phyloP scores from a whole-genome alignment of 1,140 invertebrate genomes.

The Drosophila ercepeae region DNA sequence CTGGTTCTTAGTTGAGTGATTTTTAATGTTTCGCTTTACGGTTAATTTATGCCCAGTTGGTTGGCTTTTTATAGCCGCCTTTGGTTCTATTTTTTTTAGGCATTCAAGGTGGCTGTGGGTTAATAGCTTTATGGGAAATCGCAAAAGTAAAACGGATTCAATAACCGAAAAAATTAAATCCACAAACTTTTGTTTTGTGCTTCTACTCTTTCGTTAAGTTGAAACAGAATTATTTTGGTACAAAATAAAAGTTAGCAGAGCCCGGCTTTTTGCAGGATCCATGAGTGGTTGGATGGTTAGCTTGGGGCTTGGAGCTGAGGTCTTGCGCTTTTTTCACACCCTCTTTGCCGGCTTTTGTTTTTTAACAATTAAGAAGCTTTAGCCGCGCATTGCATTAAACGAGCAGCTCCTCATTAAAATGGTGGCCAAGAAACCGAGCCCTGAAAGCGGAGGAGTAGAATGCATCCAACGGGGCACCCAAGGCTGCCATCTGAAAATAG shows the following conservation, averaged over 20 bases:
- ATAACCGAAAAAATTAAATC: slow-evolving; percentile 9
- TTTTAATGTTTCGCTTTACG: slow-evolving; percentile 56
- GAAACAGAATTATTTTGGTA: background rate
- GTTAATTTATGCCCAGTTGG: slow-evolving; percentile 45
- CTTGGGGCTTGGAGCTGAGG: background rate
- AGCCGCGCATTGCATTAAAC: slow-evolving; percentile 23
- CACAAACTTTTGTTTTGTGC: background rate
- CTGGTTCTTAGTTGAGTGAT: slow-evolving; percentile 56
- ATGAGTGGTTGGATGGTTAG: background rate
- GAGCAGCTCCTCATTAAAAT: slow-evolving; percentile 47
- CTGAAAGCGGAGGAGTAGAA: background rate
- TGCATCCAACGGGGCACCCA: slow-evolving; percentile 3
- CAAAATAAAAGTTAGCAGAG: background rate
- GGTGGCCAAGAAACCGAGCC: slow-evolving; percentile 5
- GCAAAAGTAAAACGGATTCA: slow-evolving; percentile 15
- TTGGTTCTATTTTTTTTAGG: slow-evolving; percentile 19
- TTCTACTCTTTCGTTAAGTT: background rate
- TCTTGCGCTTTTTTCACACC: background rate
- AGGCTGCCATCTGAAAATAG: slow-evolving; percentile 22
- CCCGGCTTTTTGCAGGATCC: background rate
- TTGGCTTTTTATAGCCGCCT: slow-evolving; percentile 6
- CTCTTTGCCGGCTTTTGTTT: slow-evolving; percentile 27
- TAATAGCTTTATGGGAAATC: slow-evolving; percentile 33
- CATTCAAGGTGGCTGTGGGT: background rate
- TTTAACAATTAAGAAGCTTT: slow-evolving; percentile 50